Base-by-base conservation (phyloP, 2,888 invertebrate genomes). In the Hypomecis punctinalis region DNA sequence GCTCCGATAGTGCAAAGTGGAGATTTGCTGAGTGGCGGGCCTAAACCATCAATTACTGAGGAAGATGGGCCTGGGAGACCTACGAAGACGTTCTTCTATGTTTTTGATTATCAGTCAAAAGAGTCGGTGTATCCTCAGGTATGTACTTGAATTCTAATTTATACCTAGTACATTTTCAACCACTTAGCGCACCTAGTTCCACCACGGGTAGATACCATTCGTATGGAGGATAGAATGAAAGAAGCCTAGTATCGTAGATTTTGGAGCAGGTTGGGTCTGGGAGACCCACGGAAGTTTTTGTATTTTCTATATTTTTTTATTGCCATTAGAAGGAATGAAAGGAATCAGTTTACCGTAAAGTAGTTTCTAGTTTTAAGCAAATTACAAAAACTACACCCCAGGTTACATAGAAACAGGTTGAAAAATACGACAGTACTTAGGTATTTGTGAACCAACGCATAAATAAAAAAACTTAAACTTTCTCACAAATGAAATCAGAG, bases 271-370 rank as follows among this genome's bases (percentile, higher is more conserved):
- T 94, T 1, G 94, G 90, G 11, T 91, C 93, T 0, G 74, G 88
- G 13, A 88, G 94, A 62, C 95, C 96, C n/a, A 95, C 96, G 0
- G 96, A 95, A 3, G 1, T 23, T 23, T 23, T 23, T 72, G 96
- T 97, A 0, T 98, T 95, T 98, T 98, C 88, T 98, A 98, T 84
- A 97, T 98, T 5, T 98, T n/a, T 98, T 79, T 97, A 97, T 82
- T 98, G 98, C 85, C 98, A 98, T 85, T 97, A 97, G 11, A 97
- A 96, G 81, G 97, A n/a, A n/a, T n/a, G n/a, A n/a, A n/a, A n/a
- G n/a, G n/a, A 97, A 72, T 97, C 98, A 8, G 96, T 96, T 82
- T 23, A 23, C 23, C 23, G 23, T 23, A 3, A 23, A 3, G 23
- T 23, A 23, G 23, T 23, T 2, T 3, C 1, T 23, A 23, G 23